These are phyloP conservation scores for Agrochola litura DNA, from an alignment of 2,888 invertebrate genomes.

Conservation along the genomic window DNA sequence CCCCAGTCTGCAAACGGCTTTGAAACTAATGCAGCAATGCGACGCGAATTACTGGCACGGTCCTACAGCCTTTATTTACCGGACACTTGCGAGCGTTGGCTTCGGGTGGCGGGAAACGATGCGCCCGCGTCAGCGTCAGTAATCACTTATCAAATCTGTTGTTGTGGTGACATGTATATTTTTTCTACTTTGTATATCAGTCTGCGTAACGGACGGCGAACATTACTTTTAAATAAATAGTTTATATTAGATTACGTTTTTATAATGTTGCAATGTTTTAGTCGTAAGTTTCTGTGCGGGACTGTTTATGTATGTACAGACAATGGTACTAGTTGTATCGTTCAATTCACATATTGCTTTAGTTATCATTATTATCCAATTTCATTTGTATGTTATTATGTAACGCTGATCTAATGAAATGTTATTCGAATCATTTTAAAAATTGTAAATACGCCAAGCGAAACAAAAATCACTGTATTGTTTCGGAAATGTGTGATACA, in stretches of 20 bases:
- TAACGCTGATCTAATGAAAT: slow-evolving; percentile 34
- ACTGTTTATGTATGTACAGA: slow-evolving; percentile 82
- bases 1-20: slow-evolving; percentile 61
- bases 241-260: slow-evolving; percentile 78
- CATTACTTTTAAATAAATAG: slow-evolving; percentile 78
- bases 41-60: slow-evolving; percentile 59
- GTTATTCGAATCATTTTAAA: slow-evolving; percentile 60
- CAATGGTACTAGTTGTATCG: slow-evolving; percentile 70
- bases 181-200: slow-evolving; percentile 88
- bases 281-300: slow-evolving; percentile 77
- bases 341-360: slow-evolving; percentile 66
- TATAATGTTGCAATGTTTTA: slow-evolving; percentile 84
- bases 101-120: slow-evolving; percentile 12
- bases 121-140: slow-evolving; percentile 33
- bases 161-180: slow-evolving; percentile 87
- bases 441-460: slow-evolving; percentile 82
- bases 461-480: slow-evolving; percentile 69
- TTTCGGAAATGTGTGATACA: slow-evolving; percentile 64
- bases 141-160: slow-evolving; percentile 62
- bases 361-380: slow-evolving; percentile 63
- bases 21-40: slow-evolving; percentile 62
- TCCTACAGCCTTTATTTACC: slow-evolving; percentile 58
- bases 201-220: slow-evolving; percentile 76
- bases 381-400: slow-evolving; percentile 37
- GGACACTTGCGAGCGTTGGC: slow-evolving; percentile 46